Conservation (phyloP, 2,888 invertebrate genomes). For the Caenorhabditis zanzibari region DNA sequence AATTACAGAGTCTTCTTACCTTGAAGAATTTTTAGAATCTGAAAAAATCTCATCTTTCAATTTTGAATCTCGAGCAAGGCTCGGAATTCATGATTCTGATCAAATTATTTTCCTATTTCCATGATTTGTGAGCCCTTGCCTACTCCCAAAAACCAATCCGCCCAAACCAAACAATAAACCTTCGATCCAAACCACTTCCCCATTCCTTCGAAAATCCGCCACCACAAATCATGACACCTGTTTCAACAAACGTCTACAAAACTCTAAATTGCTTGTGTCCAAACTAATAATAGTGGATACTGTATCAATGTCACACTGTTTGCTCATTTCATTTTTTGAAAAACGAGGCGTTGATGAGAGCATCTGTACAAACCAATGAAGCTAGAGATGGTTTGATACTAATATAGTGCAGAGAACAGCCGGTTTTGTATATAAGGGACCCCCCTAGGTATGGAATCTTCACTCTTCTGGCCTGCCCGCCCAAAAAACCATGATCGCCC, state of each 20-base stretch:
- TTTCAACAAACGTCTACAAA: constrained; percentile 1
- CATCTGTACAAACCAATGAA: constrained; percentile 17
- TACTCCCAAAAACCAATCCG: too few relatives aligned
- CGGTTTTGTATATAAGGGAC: neutral
- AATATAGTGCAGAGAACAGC: constrained; percentile 8
- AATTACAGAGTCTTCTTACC: too few relatives aligned
- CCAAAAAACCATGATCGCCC: constrained; percentile 28
- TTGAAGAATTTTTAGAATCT: too few relatives aligned
- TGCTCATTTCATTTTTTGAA: constrained; percentile 16
- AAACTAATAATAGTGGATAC: neutral
- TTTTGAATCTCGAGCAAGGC: too few relatives aligned
- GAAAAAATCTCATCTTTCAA: too few relatives aligned
- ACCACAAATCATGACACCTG: neutral
- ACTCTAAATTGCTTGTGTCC: neutral
- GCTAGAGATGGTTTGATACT: constrained; percentile 2
- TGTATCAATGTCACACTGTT: constrained; percentile 14
- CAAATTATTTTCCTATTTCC: too few relatives aligned
- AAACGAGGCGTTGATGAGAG: neutral
- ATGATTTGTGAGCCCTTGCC: too few relatives aligned
- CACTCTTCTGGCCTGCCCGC: constrained; percentile 26
- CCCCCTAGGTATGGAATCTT: neutral
- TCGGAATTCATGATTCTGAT: too few relatives aligned
- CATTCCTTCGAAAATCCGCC: neutral
- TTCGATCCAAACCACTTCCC: neutral
- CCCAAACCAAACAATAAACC: too few relatives aligned